phyloP scores from a whole-genome alignment of 2,797 vertebrate species.

The Malacoctenus gilli region DNA sequence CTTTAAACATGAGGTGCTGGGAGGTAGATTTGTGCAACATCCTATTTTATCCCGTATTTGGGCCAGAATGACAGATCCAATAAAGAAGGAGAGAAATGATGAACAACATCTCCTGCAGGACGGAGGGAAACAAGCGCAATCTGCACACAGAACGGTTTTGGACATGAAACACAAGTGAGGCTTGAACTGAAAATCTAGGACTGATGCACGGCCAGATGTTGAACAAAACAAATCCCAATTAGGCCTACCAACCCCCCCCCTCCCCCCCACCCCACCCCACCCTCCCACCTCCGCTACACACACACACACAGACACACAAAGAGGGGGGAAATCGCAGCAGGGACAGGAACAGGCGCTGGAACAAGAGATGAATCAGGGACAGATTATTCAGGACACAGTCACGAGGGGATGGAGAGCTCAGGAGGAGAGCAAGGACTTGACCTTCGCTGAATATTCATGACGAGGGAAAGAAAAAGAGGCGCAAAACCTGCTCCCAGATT shows the following conservation, averaged over 20 bases:
- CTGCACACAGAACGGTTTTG: conserved; percentile 5
- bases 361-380: conserved; percentile 68
- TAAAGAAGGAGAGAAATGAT: not conserved
- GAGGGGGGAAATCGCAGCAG: not conserved
- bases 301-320: not conserved
- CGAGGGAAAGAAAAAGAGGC: conserved; percentile 28
- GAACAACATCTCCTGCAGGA: not conserved
- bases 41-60: conserved; percentile 2
- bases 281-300: conserved; percentile 28
- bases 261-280: conserved; percentile 35
- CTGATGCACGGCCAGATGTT: conserved; percentile 63
- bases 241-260: conserved; percentile 32
- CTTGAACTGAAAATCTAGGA: conserved; percentile 35
- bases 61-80: conserved; percentile 1
- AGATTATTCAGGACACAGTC: conserved; percentile 70
- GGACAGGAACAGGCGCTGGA: conserved; percentile 57
- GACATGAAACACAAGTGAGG: conserved; percentile 17
- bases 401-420: conserved; percentile 34
- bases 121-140: not conserved
- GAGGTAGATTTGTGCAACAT: conserved; percentile 1
- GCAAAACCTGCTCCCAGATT: conserved; percentile 23
- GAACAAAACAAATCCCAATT: conserved; percentile 56
- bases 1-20: conserved; percentile 10
- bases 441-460: conserved; percentile 71
- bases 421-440: conserved; percentile 55